phyloP scores from a whole-genome alignment of 2,888 invertebrate species.

The Trisateles emortualis region DNA sequence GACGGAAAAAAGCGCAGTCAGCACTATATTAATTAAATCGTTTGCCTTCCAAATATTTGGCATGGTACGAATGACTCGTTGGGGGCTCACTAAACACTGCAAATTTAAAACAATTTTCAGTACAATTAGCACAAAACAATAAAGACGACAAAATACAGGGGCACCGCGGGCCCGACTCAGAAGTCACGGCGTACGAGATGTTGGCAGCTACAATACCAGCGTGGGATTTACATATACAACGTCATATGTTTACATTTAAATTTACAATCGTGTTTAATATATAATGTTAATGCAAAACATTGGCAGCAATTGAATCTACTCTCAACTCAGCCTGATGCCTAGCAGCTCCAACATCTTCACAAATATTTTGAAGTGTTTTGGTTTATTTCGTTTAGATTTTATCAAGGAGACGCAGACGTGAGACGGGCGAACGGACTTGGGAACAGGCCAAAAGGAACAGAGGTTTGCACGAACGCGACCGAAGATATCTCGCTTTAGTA shows the following conservation, averaged over 20 bases:
- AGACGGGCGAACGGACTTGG: slow-evolving; percentile 67
- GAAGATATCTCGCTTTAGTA: slow-evolving; percentile 42
- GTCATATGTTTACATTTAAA: slow-evolving; percentile 64
- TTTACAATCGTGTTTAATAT: slow-evolving; percentile 43
- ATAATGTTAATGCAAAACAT: slow-evolving; percentile 51
- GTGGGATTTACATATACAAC: slow-evolving; percentile 61
- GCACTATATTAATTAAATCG: slow-evolving; percentile 53
- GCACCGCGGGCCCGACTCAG: slow-evolving; percentile 56
- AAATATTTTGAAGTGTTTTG: slow-evolving; percentile 61
- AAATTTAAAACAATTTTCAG: slow-evolving; percentile 42
- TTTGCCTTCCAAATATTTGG: slow-evolving; percentile 56
- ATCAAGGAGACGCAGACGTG: slow-evolving; percentile 68
- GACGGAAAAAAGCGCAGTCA: slow-evolving; percentile 56
- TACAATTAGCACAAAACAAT: slow-evolving; percentile 46
- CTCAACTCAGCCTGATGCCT: slow-evolving; percentile 24
- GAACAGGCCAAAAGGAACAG: slow-evolving; percentile 67
- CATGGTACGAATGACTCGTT: slow-evolving; percentile 53
- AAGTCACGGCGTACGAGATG: slow-evolving; percentile 71
- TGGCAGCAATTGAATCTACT: slow-evolving; percentile 48
- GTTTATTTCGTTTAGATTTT: slow-evolving; percentile 56
- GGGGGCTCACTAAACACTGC: slow-evolving; percentile 34
- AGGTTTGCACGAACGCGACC: slow-evolving; percentile 43
- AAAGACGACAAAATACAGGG: slow-evolving; percentile 59
- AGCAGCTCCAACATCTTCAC: slow-evolving; percentile 35
- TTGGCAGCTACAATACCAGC: slow-evolving; percentile 70